These are phyloP conservation scores for Platysteira castanea DNA, from an alignment of 2,113 vertebrate species.

Conservation along the genomic window DNA sequence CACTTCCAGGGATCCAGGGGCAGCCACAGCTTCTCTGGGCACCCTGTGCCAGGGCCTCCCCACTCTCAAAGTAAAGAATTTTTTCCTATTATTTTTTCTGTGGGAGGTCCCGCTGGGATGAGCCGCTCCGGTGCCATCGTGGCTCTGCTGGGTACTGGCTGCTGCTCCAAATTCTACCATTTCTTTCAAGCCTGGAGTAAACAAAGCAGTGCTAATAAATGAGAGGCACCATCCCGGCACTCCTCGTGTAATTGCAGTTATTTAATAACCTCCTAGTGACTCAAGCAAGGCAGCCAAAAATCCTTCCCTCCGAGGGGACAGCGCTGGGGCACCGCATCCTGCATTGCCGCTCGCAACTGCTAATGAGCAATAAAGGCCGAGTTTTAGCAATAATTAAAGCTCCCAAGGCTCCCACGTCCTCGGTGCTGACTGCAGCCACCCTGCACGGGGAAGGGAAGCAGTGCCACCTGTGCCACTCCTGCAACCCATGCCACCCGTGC, in stretches of 20 bases:
- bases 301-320: background rate
- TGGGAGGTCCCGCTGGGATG: background rate
- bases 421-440: background rate
- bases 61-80: background rate
- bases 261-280: background rate
- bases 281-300: background rate
- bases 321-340: background rate
- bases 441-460: background rate
- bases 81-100: background rate
- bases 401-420: conserved; percentile 14
- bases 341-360: background rate
- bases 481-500: background rate
- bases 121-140: accelerated
- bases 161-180: background rate
- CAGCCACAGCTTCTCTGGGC: background rate
- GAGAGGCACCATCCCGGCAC: background rate
- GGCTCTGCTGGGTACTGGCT: background rate
- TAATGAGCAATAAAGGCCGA: conserved; percentile 54
- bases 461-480: background rate
- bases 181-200: background rate
- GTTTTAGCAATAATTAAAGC: conserved; percentile 66
- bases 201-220: background rate
- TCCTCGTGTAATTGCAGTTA: background rate
- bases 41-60: background rate
- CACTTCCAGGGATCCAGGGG: background rate